These are phyloP conservation scores for Vombatus ursinus DNA, from an alignment of 2,113 vertebrate species.

Conservation along the genomic window DNA sequence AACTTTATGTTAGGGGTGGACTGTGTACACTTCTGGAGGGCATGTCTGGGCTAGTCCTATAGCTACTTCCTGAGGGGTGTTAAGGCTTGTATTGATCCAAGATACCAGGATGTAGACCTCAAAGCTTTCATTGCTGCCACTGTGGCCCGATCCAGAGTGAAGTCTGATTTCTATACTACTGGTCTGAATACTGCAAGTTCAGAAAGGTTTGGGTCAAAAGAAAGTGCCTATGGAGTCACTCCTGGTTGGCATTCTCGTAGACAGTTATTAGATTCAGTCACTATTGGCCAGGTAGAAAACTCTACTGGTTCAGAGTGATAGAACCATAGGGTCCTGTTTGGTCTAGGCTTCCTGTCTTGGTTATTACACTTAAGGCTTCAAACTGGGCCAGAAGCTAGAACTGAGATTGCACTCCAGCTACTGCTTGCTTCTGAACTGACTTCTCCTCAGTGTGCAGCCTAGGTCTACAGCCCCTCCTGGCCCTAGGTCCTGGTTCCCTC, in stretches of 20 bases:
- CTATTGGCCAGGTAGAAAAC: background rate
- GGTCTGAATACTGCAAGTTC: background rate
- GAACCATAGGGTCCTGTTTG: background rate
- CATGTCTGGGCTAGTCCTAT: background rate
- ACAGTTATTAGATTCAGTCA: background rate
- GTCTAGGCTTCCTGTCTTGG: background rate
- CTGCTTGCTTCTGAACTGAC: too few species aligned
- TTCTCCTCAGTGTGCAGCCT: too few species aligned
- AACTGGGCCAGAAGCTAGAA: background rate
- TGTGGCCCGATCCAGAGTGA: background rate
- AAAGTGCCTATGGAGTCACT: background rate
- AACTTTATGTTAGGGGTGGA: background rate
- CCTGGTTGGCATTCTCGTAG: background rate
- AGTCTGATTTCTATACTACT: background rate
- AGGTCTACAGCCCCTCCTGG: too few species aligned
- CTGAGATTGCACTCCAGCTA: too few species aligned
- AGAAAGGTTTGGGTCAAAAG: background rate
- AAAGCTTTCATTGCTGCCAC: background rate
- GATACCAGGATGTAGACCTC: background rate
- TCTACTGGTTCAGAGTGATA: background rate
- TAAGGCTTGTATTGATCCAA: background rate
- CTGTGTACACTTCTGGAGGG: background rate
- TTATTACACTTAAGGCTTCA: background rate
- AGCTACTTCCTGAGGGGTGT: background rate
- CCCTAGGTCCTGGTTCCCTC: too few species aligned